Base-by-base conservation (phyloP, 2,888 invertebrate species). In the Epicampocera succincta region DNA sequence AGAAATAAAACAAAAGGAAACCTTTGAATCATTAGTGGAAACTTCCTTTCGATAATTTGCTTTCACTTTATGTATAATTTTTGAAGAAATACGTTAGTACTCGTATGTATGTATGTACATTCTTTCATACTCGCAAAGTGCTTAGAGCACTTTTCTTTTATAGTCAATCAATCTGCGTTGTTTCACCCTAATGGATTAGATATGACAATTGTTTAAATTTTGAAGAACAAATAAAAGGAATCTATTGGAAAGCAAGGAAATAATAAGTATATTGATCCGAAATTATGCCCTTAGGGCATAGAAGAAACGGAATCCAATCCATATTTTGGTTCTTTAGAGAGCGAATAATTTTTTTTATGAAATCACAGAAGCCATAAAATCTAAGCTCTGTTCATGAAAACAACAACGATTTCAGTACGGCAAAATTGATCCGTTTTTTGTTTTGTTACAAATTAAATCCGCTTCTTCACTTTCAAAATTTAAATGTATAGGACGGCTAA, bases 1-100 rank as follows among this genome's bases (percentile, higher is more conserved):
- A 68, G 65, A 58, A 65, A 56, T 71, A 66, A 71, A 78, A 71
- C 78, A 78, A 74, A 71, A 77, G 82, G 82, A 82, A 82, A 60
- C 78, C 82, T 82, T 82, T 82, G 82, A 82, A 74, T 82, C 82
- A 82, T 82, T 82, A 82, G 78, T 78, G 69, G 71, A 61, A 65
- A 61, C 71, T 78, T 82, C 82, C 78, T 58, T 74, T 74, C 60
- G 13, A 78, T 40, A 78, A 56, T 19, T 82, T 54, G 60, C 17
- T 44, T 78, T 52, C n/a, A 63, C 15, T 44, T n/a, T 44, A n/a
- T 44, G 44, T 15, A 13, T 44, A 3, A n/a, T 4, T 44, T 19
- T 25, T 33, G n/a, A 52, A 46, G 29, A 56, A 40, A 72, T 13
- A n/a, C 38, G 3, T 12, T 1, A 3, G 8, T 33, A 33, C 9